Evolutionary conservation across 2,888 invertebrate genomes (phyloP).

Genomic region (Tetrapedia diversipes): DNA sequence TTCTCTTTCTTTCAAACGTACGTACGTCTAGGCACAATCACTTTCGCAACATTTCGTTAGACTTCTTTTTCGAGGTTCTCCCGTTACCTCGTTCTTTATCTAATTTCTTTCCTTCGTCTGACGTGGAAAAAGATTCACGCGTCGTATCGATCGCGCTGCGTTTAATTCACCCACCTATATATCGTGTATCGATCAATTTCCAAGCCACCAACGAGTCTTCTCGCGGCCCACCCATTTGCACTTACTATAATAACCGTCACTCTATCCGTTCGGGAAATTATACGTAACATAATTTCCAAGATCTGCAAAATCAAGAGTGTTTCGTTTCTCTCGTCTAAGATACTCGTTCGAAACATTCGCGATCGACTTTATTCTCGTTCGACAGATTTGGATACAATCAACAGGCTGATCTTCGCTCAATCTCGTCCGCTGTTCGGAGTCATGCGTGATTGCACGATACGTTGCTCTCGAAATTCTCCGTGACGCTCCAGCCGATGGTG

Average conservation of each 20-base stretch:
- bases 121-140: conserved; percentile 1
- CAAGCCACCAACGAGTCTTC: conserved; percentile 6
- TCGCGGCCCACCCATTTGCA: background rate
- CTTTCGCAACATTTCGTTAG: conserved; percentile 62
- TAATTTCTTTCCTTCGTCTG: background rate
- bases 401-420: background rate
- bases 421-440: background rate
- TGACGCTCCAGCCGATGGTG: conserved; percentile 54
- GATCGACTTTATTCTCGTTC: background rate
- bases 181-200: background rate
- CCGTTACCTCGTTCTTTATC: conserved; percentile 1
- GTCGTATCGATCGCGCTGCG: background rate
- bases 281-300: background rate
- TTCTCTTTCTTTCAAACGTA: conserved; percentile 28
- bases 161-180: background rate
- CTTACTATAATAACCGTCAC: background rate
- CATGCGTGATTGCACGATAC: conserved; percentile 45
- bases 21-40: conserved; percentile 68
- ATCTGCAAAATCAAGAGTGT: background rate
- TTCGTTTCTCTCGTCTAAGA: background rate
- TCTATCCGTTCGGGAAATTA: background rate
- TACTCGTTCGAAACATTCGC: conserved; percentile 14
- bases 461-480: conserved; percentile 57
- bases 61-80: conserved; percentile 4
- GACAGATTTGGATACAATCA: background rate